These are phyloP conservation scores for Coreius guichenoti DNA, from an alignment of 2,797 vertebrate genomes.

Conservation along the genomic window DNA sequence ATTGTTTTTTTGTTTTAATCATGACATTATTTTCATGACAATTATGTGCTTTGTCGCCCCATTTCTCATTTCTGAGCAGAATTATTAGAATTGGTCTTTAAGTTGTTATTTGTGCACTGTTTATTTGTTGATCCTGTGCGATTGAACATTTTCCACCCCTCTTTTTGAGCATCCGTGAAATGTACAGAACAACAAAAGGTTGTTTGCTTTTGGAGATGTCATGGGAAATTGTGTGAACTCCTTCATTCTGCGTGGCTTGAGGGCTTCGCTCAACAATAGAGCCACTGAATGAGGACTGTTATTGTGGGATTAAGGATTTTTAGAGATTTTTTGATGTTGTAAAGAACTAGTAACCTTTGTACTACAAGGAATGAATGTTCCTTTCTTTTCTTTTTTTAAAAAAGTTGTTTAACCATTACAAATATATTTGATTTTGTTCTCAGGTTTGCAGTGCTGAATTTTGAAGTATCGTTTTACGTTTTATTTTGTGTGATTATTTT, in stretches of 20 bases:
- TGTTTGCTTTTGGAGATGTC: slow-evolving; percentile 24
- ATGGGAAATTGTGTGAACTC: slow-evolving; percentile 29
- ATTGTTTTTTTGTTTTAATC: too few relatives aligned
- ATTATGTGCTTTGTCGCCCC: background rate
- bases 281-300: slow-evolving; percentile 18
- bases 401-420: background rate
- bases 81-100: background rate
- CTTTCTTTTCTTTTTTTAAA: background rate
- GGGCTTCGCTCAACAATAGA: slow-evolving; percentile 31
- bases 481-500: background rate
- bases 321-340: slow-evolving; percentile 17
- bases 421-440: background rate
- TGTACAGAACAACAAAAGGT: slow-evolving; percentile 43
- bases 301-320: slow-evolving; percentile 33
- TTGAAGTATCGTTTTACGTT: background rate
- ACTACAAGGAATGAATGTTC: background rate
- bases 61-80: background rate
- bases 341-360: slow-evolving; percentile 30
- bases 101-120: slow-evolving; percentile 35
- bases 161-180: slow-evolving; percentile 8
- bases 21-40: slow-evolving; percentile 60
- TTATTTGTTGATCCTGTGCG: slow-evolving; percentile 24
- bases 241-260: slow-evolving; percentile 31
- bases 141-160: background rate
- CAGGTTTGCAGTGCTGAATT: background rate